Base-by-base conservation (phyloP, 2,113 vertebrate genomes). In the Microtus oregoni region DNA sequence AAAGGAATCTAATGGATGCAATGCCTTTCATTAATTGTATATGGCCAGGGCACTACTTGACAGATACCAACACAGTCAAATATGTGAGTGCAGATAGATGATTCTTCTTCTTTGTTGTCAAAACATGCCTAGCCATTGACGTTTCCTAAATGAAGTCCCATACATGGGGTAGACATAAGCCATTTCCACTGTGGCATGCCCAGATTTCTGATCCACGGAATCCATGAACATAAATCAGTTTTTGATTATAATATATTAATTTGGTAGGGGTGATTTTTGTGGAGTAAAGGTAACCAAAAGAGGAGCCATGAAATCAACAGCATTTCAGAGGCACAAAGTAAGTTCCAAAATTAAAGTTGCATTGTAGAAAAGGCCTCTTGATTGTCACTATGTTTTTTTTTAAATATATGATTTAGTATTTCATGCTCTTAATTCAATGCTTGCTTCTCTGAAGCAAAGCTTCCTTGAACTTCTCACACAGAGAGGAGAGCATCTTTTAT, bases 251-350 rank as follows among this genome's bases (percentile, higher is more conserved):
- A 52, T 90, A 52, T 38, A 90, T 32, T 44, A 22, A 78, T 77
- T 94, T 75, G 10, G 38, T 92, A 20, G 9, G 38, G 13, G 26
- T 92, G 63, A 5, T 67, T 78, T 94, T 79, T 83, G 92, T n/a
- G 47, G 19, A 90, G 19, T 28, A 73, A 67, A 67, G 50, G 47
- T 94, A 75, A 50, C 61, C n/a, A 20, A 12, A 90, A 92, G 87
- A 50, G 41, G 72, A 38, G 15, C 30, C 72, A 68, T 28, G 1
- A 38, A 81, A 95, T 86, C 17, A 35, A 15, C 81, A 30, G 79
- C 30, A 95, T 82, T 96, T 88, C 93, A 30, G 11, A 90, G 19
- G 41, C 55, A 65, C 41, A 82, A 94, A 89, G 13, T 90, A 73
- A 87, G 41, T 78, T 95, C 47, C 65, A 41, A 94, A 85, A 92